Percentiles rank a stretch among this genome's conserved stretches.
Conservation (phyloP, 1,140 invertebrate species). For the Rhagoletis pomonella region DNA sequence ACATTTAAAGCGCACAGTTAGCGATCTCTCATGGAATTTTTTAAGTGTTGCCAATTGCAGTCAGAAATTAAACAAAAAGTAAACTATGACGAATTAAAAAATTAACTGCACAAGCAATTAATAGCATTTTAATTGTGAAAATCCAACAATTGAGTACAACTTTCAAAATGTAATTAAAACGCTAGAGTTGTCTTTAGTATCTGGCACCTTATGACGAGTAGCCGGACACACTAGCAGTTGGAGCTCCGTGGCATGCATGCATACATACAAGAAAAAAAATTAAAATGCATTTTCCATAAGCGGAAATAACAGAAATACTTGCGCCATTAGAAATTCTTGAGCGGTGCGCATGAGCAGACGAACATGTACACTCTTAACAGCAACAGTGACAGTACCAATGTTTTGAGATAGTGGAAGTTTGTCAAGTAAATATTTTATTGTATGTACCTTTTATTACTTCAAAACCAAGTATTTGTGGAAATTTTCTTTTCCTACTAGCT, state of each 20-base stretch:
- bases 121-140: conserved; percentile 29
- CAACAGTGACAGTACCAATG: background rate
- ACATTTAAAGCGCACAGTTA: background rate
- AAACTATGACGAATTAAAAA: conserved; percentile 24
- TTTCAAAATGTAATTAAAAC: conserved; percentile 36
- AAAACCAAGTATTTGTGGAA: background rate
- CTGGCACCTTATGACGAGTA: background rate
- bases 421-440: too few relatives aligned
- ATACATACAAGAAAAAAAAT: background rate
- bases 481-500: background rate
- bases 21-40: background rate
- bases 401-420: too few relatives aligned
- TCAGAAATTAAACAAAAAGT: background rate
- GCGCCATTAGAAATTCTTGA: background rate
- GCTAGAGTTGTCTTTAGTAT: background rate
- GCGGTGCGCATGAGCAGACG: background rate
- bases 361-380: background rate
- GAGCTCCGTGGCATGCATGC: too few relatives aligned
- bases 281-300: conserved; percentile 1
- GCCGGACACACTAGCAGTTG: too few relatives aligned
- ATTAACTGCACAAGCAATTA: conserved; percentile 13
- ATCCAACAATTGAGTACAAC: conserved; percentile 12
- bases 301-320: conserved; percentile 16
- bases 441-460: background rate
- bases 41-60: conserved; percentile 11